These are phyloP conservation scores for Hipparchia semele DNA, from an alignment of 2,888 invertebrate species.

Conservation along the genomic window DNA sequence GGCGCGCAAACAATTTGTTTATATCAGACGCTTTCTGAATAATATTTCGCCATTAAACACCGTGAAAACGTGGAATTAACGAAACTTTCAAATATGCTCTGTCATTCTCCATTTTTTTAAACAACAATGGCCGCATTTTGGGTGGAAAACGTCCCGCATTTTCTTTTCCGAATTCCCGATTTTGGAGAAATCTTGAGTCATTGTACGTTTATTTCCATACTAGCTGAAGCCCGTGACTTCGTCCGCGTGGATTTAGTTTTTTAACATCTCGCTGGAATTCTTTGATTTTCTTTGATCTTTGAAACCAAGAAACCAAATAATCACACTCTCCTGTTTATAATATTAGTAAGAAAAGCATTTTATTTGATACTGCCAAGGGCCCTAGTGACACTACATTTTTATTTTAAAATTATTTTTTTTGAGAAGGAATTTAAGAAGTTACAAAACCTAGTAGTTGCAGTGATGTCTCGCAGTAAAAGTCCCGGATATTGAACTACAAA, in stretches of 20 bases:
- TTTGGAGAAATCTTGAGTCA: neutral
- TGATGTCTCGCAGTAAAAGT: neutral
- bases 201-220: neutral
- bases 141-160: neutral
- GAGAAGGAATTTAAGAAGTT: too few species aligned
- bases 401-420: too few species aligned
- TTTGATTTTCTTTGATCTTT: too few species aligned
- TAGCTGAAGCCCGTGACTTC: neutral
- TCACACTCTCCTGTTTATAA: too few species aligned
- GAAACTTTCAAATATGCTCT: constrained; percentile 38
- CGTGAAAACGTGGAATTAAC: constrained; percentile 31
- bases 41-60: constrained; percentile 24
- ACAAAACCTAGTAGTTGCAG: too few species aligned
- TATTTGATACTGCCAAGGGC: too few species aligned
- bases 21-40: constrained; percentile 22
- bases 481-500: constrained; percentile 7
- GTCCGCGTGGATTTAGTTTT: too few species aligned
- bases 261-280: too few species aligned
- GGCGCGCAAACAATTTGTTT: constrained; percentile 15
- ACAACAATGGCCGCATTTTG: constrained; percentile 27
- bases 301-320: too few species aligned
- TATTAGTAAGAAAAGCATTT: too few species aligned
- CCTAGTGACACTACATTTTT: too few species aligned
- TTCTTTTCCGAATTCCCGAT: neutral
- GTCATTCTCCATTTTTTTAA: constrained; percentile 32